A percentile compares a stretch with the other conserved stretches of the same genome.
These are phyloP conservation scores for Pterocles burchelli DNA, from an alignment of 2,113 vertebrate species.

Conservation along the genomic window DNA sequence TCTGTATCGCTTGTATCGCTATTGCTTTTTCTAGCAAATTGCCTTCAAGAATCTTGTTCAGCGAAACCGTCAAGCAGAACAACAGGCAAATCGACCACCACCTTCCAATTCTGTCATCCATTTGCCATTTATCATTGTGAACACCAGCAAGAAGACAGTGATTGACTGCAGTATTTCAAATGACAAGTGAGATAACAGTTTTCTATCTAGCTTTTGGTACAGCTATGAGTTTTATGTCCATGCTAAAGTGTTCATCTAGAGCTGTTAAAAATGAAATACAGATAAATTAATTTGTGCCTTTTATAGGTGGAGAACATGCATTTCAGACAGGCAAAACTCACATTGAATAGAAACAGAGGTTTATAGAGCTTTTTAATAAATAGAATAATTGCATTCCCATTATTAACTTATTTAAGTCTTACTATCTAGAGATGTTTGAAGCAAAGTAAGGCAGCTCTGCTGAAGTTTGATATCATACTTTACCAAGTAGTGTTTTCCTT, in stretches of 20 bases:
- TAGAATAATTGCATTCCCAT: neutral
- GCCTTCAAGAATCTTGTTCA: slow-evolving; percentile 99
- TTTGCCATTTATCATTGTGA: slow-evolving; percentile 97
- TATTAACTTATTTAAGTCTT: neutral
- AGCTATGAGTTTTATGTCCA: neutral
- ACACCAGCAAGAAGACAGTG: slow-evolving; percentile 99
- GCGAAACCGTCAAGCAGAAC: slow-evolving; percentile 91
- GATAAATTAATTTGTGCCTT: neutral
- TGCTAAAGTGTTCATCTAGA: neutral
- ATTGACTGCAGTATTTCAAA: slow-evolving; percentile 99
- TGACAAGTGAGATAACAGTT: slow-evolving; percentile 87
- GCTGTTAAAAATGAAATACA: neutral
- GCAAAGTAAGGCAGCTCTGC: neutral
- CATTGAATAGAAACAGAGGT: neutral
- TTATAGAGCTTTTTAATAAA: neutral
- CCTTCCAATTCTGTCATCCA: slow-evolving; percentile 97
- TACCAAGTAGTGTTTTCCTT: neutral
- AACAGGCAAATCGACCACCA: slow-evolving; percentile 89
- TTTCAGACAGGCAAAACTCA: neutral
- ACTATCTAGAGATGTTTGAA: neutral
- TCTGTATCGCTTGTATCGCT: neutral
- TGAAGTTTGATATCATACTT: neutral
- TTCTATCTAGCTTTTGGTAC: neutral
- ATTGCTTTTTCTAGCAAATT: slow-evolving; percentile 88
- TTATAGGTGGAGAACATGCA: neutral